Evolutionary conservation across 2,113 vertebrate species (phyloP).

Genomic region (Lepus americanus): DNA sequence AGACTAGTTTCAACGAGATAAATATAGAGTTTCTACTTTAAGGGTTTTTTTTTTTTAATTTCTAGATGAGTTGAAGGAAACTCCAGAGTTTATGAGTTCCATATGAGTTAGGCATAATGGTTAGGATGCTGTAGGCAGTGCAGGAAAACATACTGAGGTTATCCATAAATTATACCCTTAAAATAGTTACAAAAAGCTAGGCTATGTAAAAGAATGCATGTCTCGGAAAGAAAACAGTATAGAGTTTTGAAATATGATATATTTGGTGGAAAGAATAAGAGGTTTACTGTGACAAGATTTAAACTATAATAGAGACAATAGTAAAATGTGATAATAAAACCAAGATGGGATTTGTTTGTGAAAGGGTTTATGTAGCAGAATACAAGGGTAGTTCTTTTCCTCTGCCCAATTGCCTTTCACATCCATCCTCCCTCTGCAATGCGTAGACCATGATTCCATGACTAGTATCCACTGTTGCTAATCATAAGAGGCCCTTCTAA

Average conservation of each 20-base stretch:
- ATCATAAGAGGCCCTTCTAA: not conserved
- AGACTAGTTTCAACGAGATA: not conserved
- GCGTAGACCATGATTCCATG: not conserved
- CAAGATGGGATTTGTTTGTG: not conserved
- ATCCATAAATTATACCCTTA: not conserved
- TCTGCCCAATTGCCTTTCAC: not conserved
- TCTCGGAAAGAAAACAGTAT: not conserved
- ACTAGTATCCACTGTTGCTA: not conserved
- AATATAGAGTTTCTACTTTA: not conserved
- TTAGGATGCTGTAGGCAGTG: no score
- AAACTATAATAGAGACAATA: not conserved
- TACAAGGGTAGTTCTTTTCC: not conserved
- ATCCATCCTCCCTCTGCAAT: not conserved
- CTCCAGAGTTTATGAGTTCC: not conserved
- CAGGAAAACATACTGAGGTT: not conserved
- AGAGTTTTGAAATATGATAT: not conserved
- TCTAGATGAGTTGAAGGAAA: not conserved
- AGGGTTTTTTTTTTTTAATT: not conserved
- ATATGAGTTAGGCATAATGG: no score
- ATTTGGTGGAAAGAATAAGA: not conserved
- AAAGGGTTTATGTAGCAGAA: not conserved
- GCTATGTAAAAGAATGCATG: not conserved
- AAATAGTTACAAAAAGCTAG: not conserved
- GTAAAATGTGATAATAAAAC: not conserved
- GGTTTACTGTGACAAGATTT: not conserved